A percentile compares a stretch with the other conserved stretches of the same genome.
Evolutionary conservation across 2,797 vertebrate species (phyloP).

Genomic region (Harpagifer antarcticus): DNA sequence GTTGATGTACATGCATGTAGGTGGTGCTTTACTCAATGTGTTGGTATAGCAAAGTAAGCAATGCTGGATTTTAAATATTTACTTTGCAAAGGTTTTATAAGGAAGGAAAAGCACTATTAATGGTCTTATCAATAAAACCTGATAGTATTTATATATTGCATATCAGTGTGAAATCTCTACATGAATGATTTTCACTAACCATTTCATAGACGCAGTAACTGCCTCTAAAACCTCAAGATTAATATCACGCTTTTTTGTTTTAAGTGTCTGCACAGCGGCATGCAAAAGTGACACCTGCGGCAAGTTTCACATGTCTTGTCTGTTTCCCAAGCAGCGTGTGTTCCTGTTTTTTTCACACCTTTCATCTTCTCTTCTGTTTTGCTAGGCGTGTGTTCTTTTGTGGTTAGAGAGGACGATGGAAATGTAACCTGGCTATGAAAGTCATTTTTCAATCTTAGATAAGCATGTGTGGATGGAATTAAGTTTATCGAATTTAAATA

Average conservation of each 20-base stretch:
- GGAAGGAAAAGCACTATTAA: background rate
- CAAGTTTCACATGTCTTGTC: constrained; percentile 17
- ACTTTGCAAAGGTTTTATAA: background rate
- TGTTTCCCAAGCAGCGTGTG: constrained; percentile 16
- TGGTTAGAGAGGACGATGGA: constrained; percentile 9
- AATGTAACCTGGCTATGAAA: background rate
- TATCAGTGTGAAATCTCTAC: constrained; percentile 51
- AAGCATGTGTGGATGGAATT: background rate
- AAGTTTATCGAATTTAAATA: background rate
- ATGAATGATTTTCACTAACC: background rate
- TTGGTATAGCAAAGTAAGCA: background rate
- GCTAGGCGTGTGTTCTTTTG: constrained; percentile 17
- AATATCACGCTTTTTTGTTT: constrained; percentile 42
- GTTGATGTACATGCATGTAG: too few relatives aligned
- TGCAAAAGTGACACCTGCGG: constrained; percentile 56
- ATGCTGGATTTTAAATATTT: background rate
- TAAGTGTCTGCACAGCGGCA: background rate
- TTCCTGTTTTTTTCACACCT: constrained; percentile 79
- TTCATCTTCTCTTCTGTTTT: constrained; percentile 29
- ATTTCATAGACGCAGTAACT: background rate
- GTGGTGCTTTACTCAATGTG: too few relatives aligned
- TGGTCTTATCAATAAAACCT: background rate
- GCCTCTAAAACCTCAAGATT: constrained; percentile 33
- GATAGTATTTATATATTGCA: background rate
- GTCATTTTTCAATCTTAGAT: background rate